Conservation (phyloP, 2,797 vertebrate genomes). For the Smutsia gigantea region DNA sequence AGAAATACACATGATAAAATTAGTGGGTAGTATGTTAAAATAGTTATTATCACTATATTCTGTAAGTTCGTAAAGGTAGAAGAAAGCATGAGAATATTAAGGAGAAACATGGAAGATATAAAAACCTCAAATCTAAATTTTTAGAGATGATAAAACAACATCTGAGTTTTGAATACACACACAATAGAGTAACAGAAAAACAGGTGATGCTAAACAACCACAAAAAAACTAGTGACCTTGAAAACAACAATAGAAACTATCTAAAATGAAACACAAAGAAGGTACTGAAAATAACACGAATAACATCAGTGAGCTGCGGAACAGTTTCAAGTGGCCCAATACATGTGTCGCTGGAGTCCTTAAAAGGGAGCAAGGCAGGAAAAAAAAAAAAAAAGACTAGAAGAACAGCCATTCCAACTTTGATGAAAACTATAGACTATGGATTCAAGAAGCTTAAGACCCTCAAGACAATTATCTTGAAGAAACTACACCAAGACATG, state of each 20-base stretch:
- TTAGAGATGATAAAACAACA: background rate
- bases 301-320: background rate
- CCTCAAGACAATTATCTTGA: background rate
- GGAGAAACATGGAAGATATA: background rate
- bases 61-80: background rate
- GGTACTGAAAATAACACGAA: background rate
- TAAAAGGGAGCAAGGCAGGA: background rate
- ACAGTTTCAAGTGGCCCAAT: background rate
- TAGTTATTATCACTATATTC: background rate
- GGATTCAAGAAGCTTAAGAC: background rate
- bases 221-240: background rate
- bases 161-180: background rate
- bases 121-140: background rate
- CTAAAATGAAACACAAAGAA: background rate
- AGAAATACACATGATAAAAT: background rate
- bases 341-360: background rate
- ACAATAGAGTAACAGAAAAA: background rate
- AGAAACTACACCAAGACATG: background rate
- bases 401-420: background rate
- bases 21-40: background rate
- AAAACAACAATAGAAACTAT: background rate
- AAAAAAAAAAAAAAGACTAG: background rate
- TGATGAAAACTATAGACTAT: background rate
- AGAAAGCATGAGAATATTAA: background rate
- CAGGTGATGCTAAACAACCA: background rate